A percentile compares a stretch with the other conserved stretches of the same genome.
phyloP scores from a whole-genome alignment of 2,888 invertebrate genomes.

The Abrostola triplasia region DNA sequence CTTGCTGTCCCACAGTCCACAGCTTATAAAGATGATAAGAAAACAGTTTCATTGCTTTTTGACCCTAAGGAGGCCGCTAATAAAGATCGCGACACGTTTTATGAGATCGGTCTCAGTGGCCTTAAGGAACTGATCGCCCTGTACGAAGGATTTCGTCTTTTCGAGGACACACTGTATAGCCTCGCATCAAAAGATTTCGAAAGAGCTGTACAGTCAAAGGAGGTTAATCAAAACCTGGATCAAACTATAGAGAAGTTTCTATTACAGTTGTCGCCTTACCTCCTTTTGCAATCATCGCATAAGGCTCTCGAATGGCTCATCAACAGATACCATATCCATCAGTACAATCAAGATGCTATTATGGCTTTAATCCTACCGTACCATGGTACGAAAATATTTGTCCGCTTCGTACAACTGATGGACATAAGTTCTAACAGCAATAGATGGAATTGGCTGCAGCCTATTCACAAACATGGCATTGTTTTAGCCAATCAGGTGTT shows the following conservation, averaged over 20 bases:
- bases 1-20: slow-evolving; percentile 93
- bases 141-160: slow-evolving; percentile 92
- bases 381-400: slow-evolving; percentile 97
- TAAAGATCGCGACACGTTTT: slow-evolving; percentile 94
- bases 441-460: slow-evolving; percentile 93
- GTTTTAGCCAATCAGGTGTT: slow-evolving; percentile 92
- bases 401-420: slow-evolving; percentile 93
- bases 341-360: slow-evolving; percentile 95
- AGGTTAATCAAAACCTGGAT: slow-evolving; percentile 93
- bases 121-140: slow-evolving; percentile 93
- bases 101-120: slow-evolving; percentile 95
- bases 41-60: slow-evolving; percentile 95
- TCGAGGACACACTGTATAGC: slow-evolving; percentile 93
- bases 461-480: slow-evolving; percentile 92
- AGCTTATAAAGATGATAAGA: slow-evolving; percentile 90
- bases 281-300: slow-evolving; percentile 94
- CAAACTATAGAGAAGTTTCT: slow-evolving; percentile 93
- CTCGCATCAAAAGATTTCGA: slow-evolving; percentile 93
- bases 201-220: slow-evolving; percentile 92
- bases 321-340: slow-evolving; percentile 95
- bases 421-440: slow-evolving; percentile 89
- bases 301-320: slow-evolving; percentile 99
- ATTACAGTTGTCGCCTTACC: slow-evolving; percentile 94
- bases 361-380: slow-evolving; percentile 96
- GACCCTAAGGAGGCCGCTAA: slow-evolving; percentile 96